Evolutionary conservation across 23 tunicate species (phyloP), one percentile per base, ranked within the genome.

Genomic region (Trididemnum clinides): DNA sequence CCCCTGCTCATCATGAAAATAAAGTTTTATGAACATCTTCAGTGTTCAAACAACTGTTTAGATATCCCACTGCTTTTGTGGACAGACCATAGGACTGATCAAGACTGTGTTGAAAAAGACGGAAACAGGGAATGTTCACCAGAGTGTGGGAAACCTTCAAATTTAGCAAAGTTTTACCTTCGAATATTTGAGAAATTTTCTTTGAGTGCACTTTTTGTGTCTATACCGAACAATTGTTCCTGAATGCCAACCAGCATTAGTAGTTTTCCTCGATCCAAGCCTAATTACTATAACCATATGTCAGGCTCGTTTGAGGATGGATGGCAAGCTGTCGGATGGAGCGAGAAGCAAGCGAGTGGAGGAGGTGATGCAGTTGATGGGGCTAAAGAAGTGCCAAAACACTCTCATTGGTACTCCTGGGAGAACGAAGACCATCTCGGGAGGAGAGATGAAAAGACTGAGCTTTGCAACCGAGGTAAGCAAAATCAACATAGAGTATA

Each of bases 401-500:
- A 87, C 91, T 0, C 26, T 33, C 15, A 91, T 90, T 44, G 95
- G 90, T 21, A 86, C 95, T 18, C 90, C 90, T 2, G 95, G 95
- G 1, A 49, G 44, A 54, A 54, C 84, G 2, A 90, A 90, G 65
- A 90, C 95, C 37, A 79, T 90, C 10, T 90, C 95, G 2, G 95
- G 95, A 64, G 95, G 95, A 59, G 95, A 90, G 64, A 90, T 77
- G 90, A 90, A 90, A 51, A 66, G 95, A 36, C 65, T 90, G 51
- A 86, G 90, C 39, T 78, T 90, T 49, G 95, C 95, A 21, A 26
- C 95, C 10, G 89, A 89, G 66, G 88, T 77, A 59, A 15, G 54
- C 15, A n/a, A n/a, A n/a, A n/a, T n/a, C n/a, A n/a, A n/a, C n/a
- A n/a, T n/a, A n/a, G n/a, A n/a, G n/a, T n/a, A n/a, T n/a, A n/a